Evolutionary conservation across 2,888 invertebrate genomes (phyloP), one percentile per base, ranked within the genome.

Genomic region (Desoria tigrina): DNA sequence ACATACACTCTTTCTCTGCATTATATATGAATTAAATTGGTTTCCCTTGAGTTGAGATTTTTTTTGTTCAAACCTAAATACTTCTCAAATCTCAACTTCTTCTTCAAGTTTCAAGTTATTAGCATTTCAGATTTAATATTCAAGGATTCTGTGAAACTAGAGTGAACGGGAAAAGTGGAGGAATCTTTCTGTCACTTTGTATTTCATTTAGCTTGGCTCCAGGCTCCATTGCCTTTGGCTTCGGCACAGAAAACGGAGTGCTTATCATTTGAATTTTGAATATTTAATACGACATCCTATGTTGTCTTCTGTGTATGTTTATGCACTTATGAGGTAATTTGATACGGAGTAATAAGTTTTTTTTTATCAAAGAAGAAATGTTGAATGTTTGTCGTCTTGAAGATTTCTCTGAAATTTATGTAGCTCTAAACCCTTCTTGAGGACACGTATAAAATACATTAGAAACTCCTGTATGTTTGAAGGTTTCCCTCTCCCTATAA

Each of bases 281-380:
- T n/a, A n/a, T 32, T 32, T 11, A 32, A 32, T 32, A 11, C 6
- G 11, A 32, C 32, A 32, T 32, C 32, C 11, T 32, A 32, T 32
- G 32, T 32, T 32, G 32, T 32, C 4, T 11, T 32, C 32, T n/a
- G n/a, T n/a, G 32, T 32, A 32, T 32, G 32, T 11, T n/a, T n/a
- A 32, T 32, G 11, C 32, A 32, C 26, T 26, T 28, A 26, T 54
- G 55, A 23, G 51, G 66, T 67, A 67, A 67, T 67, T 59, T 54
- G 63, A 67, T 63, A 67, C 45, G 62, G 55, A 66, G 60, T 61
- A 57, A 66, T 63, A 60, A 63, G 55, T 66, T 66, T 62, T 59
- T 66, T 59, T 51, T 42, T 37, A 21, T 2, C 21, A 27, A n/a
- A n/a, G n/a, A n/a, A n/a, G n/a, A n/a, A n/a, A n/a, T n/a, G 50